Percentiles rank a stretch among this genome's conserved stretches.
phyloP scores from a whole-genome alignment of 1,140 invertebrate species.

The Aphelenchoides avenae region DNA sequence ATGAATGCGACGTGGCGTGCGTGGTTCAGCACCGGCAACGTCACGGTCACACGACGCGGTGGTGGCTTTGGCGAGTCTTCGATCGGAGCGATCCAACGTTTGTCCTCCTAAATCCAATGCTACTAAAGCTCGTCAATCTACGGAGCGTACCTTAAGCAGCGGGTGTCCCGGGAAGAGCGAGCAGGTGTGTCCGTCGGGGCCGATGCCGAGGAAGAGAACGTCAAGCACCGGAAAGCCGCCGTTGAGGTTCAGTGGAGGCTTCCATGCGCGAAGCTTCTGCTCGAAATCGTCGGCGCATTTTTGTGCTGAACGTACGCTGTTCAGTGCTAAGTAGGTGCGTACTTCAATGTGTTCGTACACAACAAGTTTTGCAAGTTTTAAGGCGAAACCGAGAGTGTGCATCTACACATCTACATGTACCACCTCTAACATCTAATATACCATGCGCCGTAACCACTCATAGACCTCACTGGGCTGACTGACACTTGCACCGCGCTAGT shows the following conservation, averaged over 20 bases:
- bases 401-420: too few species aligned
- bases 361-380: too few species aligned
- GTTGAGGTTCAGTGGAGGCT: constrained; percentile 43
- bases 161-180: constrained; percentile 87
- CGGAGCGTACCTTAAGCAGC: constrained; percentile 67
- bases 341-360: too few species aligned
- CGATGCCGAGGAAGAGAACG: constrained; percentile 83
- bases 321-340: too few species aligned
- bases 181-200: constrained; percentile 96
- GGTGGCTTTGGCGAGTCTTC: constrained; percentile 92
- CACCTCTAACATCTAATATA: too few species aligned
- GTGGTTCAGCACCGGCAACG: constrained; percentile 84
- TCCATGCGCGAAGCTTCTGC: constrained; percentile 8
- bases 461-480: too few species aligned
- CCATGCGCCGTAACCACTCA: too few species aligned
- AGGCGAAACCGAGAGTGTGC: too few species aligned
- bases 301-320: constrained; percentile 31
- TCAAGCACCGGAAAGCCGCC: constrained; percentile 68
- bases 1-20: constrained; percentile 78
- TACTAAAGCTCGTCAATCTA: constrained; percentile 76
- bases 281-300: constrained; percentile 36
- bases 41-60: constrained; percentile 80
- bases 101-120: constrained; percentile 30
- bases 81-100: constrained; percentile 74
- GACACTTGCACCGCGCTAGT: too few species aligned